These are phyloP conservation scores for Oreochromis spilurus DNA, from an alignment of 2,113 vertebrate genomes.

Conservation along the genomic window DNA sequence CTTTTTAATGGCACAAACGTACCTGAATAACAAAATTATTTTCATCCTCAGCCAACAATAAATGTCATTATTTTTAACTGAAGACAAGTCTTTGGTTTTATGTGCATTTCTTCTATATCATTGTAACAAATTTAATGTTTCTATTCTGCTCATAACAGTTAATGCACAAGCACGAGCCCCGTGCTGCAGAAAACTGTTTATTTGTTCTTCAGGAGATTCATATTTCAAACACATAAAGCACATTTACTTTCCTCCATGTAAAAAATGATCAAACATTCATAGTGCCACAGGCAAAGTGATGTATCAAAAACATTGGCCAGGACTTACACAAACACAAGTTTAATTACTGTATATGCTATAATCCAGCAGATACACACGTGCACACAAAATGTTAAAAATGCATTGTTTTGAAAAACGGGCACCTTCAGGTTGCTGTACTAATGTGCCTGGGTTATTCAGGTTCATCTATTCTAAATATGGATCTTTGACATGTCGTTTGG, in stretches of 20 bases:
- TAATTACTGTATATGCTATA: neutral
- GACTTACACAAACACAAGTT: neutral
- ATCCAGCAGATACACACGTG: neutral
- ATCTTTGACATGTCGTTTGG: neutral
- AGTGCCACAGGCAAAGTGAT: accelerated
- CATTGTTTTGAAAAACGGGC: neutral
- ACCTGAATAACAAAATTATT: neutral
- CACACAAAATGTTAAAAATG: neutral
- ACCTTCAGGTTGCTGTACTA: neutral
- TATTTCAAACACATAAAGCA: neutral
- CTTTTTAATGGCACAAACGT: neutral
- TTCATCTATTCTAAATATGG: accelerated
- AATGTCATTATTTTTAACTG: neutral
- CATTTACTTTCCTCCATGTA: neutral
- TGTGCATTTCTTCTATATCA: neutral
- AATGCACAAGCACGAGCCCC: accelerated
- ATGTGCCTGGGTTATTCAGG: neutral
- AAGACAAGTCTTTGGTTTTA: neutral
- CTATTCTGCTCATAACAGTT: accelerated
- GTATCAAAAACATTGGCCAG: neutral
- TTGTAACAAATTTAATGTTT: neutral
- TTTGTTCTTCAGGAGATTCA: neutral
- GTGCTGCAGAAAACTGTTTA: neutral
- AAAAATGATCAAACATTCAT: neutral
- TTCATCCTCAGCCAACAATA: neutral